Evolutionary conservation across 1,140 invertebrate species (phyloP).

Genomic region (Mya arenaria): DNA sequence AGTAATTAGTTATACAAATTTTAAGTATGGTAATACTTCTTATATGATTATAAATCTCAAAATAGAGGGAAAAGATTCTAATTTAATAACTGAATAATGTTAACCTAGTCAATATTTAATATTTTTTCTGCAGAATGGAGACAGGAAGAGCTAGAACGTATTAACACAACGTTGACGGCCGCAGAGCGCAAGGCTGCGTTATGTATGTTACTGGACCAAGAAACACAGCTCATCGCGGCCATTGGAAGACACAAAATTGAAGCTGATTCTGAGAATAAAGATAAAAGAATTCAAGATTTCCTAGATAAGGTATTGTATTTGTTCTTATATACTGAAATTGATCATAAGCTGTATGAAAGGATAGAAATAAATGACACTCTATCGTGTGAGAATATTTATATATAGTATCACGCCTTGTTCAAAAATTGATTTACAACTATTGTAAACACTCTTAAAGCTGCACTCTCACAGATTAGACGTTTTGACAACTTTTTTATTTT

Average conservation of each 20-base stretch:
- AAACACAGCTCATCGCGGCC: slow-evolving; percentile 80
- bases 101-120: no score
- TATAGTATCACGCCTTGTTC: no score
- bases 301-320: slow-evolving; percentile 76
- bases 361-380: neutral
- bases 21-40: no score
- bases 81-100: no score
- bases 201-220: slow-evolving; percentile 81
- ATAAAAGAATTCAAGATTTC: slow-evolving; percentile 77
- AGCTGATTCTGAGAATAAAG: slow-evolving; percentile 77
- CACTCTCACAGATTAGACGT: no score
- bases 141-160: slow-evolving; percentile 78
- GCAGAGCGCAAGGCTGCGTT: slow-evolving; percentile 81
- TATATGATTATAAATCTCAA: no score
- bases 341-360: neutral
- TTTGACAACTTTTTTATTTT: no score
- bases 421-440: no score
- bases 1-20: no score
- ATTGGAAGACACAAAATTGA: slow-evolving; percentile 81
- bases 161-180: slow-evolving; percentile 75
- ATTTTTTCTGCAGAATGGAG: slow-evolving; percentile 77
- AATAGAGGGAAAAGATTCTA: no score
- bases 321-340: neutral
- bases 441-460: no score
- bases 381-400: neutral